Percentiles rank a stretch among this genome's conserved stretches.
Evolutionary conservation across 2,797 vertebrate genomes (phyloP).

Genomic region (Sylvia borin): DNA sequence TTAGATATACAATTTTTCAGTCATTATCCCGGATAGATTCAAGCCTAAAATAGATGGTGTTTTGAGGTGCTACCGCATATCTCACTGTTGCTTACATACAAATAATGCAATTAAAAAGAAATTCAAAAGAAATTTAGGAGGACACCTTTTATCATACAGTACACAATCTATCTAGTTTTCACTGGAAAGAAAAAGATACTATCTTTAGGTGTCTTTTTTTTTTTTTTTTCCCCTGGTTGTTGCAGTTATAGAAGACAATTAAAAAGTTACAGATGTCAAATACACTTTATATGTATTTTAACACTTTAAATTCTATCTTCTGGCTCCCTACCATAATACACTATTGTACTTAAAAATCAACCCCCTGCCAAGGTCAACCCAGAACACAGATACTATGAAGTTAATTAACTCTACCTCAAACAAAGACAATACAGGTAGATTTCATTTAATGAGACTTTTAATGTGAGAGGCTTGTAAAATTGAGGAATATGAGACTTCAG

Average conservation of each 20-base stretch:
- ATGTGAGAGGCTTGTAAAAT: neutral
- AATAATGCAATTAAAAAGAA: neutral
- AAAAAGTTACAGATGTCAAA: neutral
- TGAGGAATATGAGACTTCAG: neutral
- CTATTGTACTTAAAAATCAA: neutral
- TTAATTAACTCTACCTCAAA: neutral
- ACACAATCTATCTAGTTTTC: neutral
- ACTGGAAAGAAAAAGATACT: neutral
- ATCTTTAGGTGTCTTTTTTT: neutral
- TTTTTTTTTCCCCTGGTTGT: neutral
- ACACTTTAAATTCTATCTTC: neutral
- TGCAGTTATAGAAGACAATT: neutral
- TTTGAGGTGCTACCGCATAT: neutral
- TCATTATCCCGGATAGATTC: neutral
- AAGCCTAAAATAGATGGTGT: neutral
- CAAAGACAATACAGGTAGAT: neutral
- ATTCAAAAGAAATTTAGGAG: neutral
- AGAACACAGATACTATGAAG: neutral
- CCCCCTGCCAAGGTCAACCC: neutral
- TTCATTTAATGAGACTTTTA: neutral
- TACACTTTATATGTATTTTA: neutral
- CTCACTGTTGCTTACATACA: neutral
- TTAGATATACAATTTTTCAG: neutral
- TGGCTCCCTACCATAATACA: fast-evolving
- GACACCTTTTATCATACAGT: neutral